A percentile compares a stretch with the other conserved stretches of the same genome.
Evolutionary conservation across 1,140 invertebrate genomes (phyloP).

Genomic region (Brachionus rotundiformis): DNA sequence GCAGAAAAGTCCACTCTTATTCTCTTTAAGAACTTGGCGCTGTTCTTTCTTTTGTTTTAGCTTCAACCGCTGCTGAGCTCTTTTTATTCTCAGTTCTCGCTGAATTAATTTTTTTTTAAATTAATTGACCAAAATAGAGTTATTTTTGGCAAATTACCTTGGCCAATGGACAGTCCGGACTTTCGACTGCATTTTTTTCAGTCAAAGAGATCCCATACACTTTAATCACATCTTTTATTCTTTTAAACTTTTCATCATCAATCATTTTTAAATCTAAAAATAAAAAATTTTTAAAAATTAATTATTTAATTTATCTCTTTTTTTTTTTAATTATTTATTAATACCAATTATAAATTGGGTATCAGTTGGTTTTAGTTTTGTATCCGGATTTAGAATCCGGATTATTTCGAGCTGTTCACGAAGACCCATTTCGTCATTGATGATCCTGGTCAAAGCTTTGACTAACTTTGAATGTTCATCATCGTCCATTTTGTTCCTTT

Average conservation of each 20-base stretch:
- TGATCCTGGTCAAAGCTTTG: slow-evolving; percentile 54
- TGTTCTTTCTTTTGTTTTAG: slow-evolving; percentile 55
- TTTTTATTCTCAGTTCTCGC: slow-evolving; percentile 53
- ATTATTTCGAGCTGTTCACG: slow-evolving; percentile 59
- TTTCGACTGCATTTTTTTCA: background rate
- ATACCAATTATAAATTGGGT: slow-evolving; percentile 58
- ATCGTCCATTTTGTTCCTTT: slow-evolving; percentile 43
- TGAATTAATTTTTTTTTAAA: background rate
- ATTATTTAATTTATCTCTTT: too few relatives aligned
- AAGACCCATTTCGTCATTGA: slow-evolving; percentile 57
- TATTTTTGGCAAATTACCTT: too few relatives aligned
- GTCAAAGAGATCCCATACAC: slow-evolving; percentile 44
- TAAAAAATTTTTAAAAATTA: too few relatives aligned
- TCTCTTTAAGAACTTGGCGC: slow-evolving; percentile 57
- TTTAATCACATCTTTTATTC: slow-evolving; percentile 42
- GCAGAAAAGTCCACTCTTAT: slow-evolving; percentile 56
- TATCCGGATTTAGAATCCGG: slow-evolving; percentile 57
- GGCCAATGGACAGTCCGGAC: slow-evolving; percentile 4
- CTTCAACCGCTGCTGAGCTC: slow-evolving; percentile 53
- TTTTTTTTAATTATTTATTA: slow-evolving; percentile 31
- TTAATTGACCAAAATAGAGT: too few relatives aligned
- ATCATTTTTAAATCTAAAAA: slow-evolving; percentile 28
- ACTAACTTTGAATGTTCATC: slow-evolving; percentile 11
- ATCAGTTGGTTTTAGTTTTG: slow-evolving; percentile 57
- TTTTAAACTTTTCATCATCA: slow-evolving; percentile 4